Evolutionary conservation across 2,888 invertebrate genomes (phyloP).

Genomic region (Empis stercorea): DNA sequence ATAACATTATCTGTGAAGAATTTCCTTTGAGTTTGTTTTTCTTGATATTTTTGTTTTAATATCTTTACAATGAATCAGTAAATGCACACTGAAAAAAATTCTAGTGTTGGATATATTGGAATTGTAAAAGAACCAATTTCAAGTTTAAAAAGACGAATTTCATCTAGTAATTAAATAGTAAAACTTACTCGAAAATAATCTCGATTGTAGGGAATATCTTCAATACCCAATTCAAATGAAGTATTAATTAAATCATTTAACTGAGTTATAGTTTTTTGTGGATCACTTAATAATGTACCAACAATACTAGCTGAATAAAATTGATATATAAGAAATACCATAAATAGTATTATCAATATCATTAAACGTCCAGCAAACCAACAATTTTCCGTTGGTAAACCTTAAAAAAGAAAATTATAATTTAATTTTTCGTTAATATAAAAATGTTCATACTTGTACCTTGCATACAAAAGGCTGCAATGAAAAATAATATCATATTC

Average conservation of each 20-base stretch:
- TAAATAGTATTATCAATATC: conserved; percentile 41
- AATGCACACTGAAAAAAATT: too few relatives aligned
- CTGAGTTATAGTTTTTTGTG: conserved; percentile 47
- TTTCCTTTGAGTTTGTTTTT: too few relatives aligned
- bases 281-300: conserved; percentile 47
- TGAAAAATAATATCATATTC: too few relatives aligned
- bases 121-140: too few relatives aligned
- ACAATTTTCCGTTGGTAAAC: conserved; percentile 18
- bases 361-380: conserved; percentile 41
- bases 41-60: too few relatives aligned
- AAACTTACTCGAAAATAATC: conserved; percentile 47
- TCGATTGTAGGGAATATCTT: conserved; percentile 48
- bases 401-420: conserved; percentile 11
- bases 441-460: too few relatives aligned
- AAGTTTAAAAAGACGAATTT: too few relatives aligned
- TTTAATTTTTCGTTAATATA: too few relatives aligned
- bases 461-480: too few relatives aligned
- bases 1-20: too few relatives aligned
- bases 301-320: conserved; percentile 59
- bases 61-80: too few relatives aligned
- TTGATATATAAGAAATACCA: conserved; percentile 49
- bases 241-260: conserved; percentile 46
- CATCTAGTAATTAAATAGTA: background rate
- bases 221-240: conserved; percentile 45
- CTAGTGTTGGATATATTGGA: too few relatives aligned